Evolutionary conservation across 2,113 vertebrate genomes (phyloP), one percentile per base, ranked within the genome.

Genomic region (Mandrillus leucophaeus): DNA sequence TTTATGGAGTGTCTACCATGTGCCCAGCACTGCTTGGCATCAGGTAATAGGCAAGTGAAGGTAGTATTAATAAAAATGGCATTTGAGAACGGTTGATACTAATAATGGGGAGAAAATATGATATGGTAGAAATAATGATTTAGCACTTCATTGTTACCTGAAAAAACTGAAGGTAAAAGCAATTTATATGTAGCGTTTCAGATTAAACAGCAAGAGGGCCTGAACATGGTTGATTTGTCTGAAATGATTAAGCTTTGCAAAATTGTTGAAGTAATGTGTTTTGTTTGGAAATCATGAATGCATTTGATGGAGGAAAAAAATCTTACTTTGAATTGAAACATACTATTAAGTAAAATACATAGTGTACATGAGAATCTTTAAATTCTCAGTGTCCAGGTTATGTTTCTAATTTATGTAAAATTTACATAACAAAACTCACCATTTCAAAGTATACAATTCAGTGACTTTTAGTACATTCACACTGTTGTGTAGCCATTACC

Each of bases 141-240:
- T 66, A 80, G 30, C 25, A 84, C 30, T 40, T 78, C 45, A 40
- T 13, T 75, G 32, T 84, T 32, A 66, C 61, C 64, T 94, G 45
- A 73, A 35, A 80, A 95, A 93, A 94, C 35, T 61, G 18, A 93
- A 88, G 43, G 38, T 57, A 80, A 93, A 95, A 92, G 43, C 59
- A 66, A 25, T 83, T 76, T 40, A 70, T 8, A 45, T 80, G 17
- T 17, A 90, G 72, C 73, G 17, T 86, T 90, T 96, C 72, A 14
- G 12, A 72, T 90, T 72, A 80, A 85, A 64, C 87, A 76, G 30
- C 84, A 73, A 61, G 45, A 93, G 61, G 61, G 32, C 43, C 61
- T 85, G 5, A 59, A 90, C 4, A 1, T 93, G 70, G 20, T 85
- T 89, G 40, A 59, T 52, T 72, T 48, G 43, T 73, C 64, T 94